Percentiles rank a stretch among this genome's conserved stretches.
These are phyloP conservation scores for Monarcha castaneiventris DNA, from an alignment of 2,113 vertebrate genomes.

Conservation along the genomic window DNA sequence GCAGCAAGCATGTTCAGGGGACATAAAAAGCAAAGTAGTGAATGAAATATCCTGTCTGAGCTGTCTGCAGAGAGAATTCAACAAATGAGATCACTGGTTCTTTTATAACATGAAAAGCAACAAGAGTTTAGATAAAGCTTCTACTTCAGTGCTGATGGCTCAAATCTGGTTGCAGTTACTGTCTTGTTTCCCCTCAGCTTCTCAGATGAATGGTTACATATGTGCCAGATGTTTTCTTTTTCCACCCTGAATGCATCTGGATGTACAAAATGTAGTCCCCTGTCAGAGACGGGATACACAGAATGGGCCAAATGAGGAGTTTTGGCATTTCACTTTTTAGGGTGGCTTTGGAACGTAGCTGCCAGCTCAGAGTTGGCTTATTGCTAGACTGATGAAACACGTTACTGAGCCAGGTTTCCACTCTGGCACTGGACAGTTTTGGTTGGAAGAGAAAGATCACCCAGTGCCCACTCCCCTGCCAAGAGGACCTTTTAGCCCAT, in stretches of 20 bases:
- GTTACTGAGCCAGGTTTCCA: not conserved
- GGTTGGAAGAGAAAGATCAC: not conserved
- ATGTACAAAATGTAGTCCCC: not conserved
- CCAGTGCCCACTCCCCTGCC: not conserved
- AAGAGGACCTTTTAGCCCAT: rapidly evolving
- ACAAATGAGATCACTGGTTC: not conserved
- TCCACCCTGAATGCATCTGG: not conserved
- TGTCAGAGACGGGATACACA: not conserved
- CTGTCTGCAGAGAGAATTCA: not conserved
- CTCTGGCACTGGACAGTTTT: rapidly evolving
- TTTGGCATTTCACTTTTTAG: not conserved
- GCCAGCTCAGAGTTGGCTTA: not conserved
- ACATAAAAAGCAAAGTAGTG: not conserved
- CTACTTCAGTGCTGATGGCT: not conserved
- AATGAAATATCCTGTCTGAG: not conserved
- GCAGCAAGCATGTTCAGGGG: not conserved
- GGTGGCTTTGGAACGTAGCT: not conserved
- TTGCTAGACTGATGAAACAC: not conserved
- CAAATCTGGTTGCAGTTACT: not conserved
- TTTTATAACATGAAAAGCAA: not conserved
- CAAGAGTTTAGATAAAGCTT: not conserved
- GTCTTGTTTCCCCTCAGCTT: not conserved
- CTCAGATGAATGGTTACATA: not conserved
- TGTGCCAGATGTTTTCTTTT: not conserved
- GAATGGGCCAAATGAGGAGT: not conserved